These are phyloP conservation scores for Struthidea cinerea DNA, from an alignment of 2,113 vertebrate genomes.

Conservation along the genomic window DNA sequence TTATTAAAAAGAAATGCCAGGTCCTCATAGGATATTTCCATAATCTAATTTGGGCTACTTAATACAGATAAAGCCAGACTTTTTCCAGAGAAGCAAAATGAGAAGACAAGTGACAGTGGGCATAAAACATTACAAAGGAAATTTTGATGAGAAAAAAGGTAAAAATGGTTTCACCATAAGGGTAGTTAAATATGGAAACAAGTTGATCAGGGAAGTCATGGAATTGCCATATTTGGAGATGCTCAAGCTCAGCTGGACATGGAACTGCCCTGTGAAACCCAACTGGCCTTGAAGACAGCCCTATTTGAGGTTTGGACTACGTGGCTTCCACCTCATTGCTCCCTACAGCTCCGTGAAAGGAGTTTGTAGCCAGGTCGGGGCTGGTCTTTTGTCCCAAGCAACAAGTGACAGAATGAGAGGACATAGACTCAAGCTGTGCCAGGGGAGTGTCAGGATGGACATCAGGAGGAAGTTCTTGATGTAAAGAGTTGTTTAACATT, in stretches of 20 bases:
- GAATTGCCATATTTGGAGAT: neutral
- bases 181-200: neutral
- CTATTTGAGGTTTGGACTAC: neutral
- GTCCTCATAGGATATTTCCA: neutral
- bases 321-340: neutral
- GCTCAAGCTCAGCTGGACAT: neutral
- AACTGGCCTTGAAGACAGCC: neutral
- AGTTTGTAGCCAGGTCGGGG: neutral
- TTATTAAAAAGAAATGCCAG: neutral
- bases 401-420: neutral
- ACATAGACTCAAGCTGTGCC: neutral
- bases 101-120: neutral
- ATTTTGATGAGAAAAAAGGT: neutral
- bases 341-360: neutral
- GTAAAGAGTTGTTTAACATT: neutral
- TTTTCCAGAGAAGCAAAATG: neutral
- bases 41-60: neutral
- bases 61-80: neutral
- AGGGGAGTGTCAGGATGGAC: neutral
- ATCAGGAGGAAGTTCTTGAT: neutral
- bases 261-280: neutral
- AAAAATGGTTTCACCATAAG: neutral
- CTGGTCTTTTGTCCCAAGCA: neutral
- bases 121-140: neutral
- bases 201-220: neutral